Base-by-base conservation (phyloP, 2,888 invertebrate genomes). In the Campoplex capitator region DNA sequence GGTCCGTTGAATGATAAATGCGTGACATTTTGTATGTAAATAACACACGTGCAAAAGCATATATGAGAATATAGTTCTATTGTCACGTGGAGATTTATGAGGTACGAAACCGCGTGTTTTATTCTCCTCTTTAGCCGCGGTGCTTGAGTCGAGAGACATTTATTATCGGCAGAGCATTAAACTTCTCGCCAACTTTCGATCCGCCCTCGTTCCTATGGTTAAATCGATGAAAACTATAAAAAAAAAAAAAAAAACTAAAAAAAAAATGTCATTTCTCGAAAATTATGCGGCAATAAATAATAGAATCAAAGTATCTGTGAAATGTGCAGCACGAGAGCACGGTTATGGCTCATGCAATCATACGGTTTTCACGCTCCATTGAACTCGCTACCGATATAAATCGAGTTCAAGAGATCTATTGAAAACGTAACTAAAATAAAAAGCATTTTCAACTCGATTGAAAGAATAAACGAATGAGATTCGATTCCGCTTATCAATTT, bases 1-100 rank as follows among this genome's bases (percentile, higher is more conserved):
- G 11, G 16, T 45, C n/a, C 48, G 48, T 58, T 38, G 82, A 54
- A 68, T 28, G 68, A 82, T 76, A 68, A 76, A 45, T 48, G 45
- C 32, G 35, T 51, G 71, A 28, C 45, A 70, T 70, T 70, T 35
- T 3, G 16, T 51, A 51, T 32, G 51, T 32, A 32, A 62, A 71
- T 71, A 23, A 7, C 51, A 32, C 13, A 51, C 51, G 32, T 35
- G 32, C 32, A 45, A 32, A 51, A n/a, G 35, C 4, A 35, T 71
- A 32, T 71, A 16, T 51, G 18, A 9, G 13, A 76, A 35, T 54
- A 35, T 77, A 23, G 38, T 6, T 48, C 83, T 38, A 48, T 77
- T 48, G 70, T 16, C 70, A 71, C 45, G 18, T 32, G 48, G 45
- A 62, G 48, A 84, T 84, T 78, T 78, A 84, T 73, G 78, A 78